Evolutionary conservation across 2,888 invertebrate genomes (phyloP).

Genomic region (Bibio marci): DNA sequence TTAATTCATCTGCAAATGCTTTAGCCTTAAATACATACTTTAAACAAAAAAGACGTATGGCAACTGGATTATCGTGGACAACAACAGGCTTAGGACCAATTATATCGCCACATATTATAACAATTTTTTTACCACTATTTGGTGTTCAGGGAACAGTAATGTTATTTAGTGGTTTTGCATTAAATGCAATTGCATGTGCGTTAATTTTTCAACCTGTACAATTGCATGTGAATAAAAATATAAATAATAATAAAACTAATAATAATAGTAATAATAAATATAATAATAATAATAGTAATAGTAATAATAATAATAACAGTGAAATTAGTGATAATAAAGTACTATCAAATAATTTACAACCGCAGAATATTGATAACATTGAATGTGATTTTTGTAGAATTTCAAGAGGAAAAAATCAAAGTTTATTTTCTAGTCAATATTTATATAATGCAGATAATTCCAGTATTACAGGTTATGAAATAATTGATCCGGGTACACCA

Average conservation of each 20-base stretch:
- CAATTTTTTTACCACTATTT: conserved; percentile 38
- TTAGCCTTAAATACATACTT: conserved; percentile 59
- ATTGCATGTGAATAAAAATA: conserved; percentile 40
- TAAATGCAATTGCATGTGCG: conserved; percentile 49
- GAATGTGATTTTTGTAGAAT: conserved; percentile 25
- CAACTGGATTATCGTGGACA: conserved; percentile 54
- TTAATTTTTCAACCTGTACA: conserved; percentile 55
- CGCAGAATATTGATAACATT: no score
- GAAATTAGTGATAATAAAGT: background rate
- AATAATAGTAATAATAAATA: conserved; percentile 15
- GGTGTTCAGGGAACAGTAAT: conserved; percentile 49
- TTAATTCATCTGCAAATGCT: conserved; percentile 49
- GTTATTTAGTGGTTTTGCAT: conserved; percentile 45
- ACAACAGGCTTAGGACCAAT: conserved; percentile 57
- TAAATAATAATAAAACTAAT: conserved; percentile 14
- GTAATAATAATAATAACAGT: conserved; percentile 13
- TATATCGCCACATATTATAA: conserved; percentile 52
- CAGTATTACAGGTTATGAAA: conserved; percentile 42
- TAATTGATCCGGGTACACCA: conserved; percentile 46
- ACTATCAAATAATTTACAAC: conserved; percentile 10
- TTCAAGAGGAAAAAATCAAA: conserved; percentile 18
- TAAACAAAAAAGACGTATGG: conserved; percentile 47
- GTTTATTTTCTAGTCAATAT: conserved; percentile 41
- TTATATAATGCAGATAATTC: conserved; percentile 45
- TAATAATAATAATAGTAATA: background rate